Percentiles rank a stretch among this genome's conserved stretches.
Conservation (phyloP, 2,797 vertebrate genomes). For the Macrochelys suwanniensis region DNA sequence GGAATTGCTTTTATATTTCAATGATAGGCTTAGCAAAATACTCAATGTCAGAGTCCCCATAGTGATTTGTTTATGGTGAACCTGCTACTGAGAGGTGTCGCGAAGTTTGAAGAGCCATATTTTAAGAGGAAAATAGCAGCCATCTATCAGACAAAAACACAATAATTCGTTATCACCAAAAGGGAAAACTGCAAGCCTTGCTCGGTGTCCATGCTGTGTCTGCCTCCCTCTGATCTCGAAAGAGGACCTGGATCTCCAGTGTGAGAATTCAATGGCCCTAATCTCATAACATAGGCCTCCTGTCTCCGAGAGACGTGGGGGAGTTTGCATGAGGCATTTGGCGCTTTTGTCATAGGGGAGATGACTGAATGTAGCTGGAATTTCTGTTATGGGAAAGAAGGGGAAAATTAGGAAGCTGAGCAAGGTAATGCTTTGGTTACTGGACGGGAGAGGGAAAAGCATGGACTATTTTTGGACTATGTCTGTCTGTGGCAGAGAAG, state of each 20-base stretch:
- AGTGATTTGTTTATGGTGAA: not conserved
- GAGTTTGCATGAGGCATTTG: not conserved
- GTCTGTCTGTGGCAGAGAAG: not conserved
- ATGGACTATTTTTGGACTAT: not conserved
- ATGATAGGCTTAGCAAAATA: constrained; percentile 19
- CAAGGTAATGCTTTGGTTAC: not conserved
- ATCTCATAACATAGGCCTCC: not conserved
- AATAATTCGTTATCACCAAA: not conserved
- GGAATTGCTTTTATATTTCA: constrained; percentile 35
- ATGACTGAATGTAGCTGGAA: not conserved
- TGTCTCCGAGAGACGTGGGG: too few species aligned
- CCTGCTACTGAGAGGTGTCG: not conserved
- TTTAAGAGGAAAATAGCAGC: not conserved
- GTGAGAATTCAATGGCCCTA: not conserved
- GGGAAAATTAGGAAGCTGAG: not conserved
- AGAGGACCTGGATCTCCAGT: not conserved
- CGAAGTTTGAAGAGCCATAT: not conserved
- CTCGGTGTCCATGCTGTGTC: not conserved
- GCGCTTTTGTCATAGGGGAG: not conserved
- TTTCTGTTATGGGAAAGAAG: not conserved
- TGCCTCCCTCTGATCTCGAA: not conserved
- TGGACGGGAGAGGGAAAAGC: not conserved
- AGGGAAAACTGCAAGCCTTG: not conserved
- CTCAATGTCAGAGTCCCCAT: not conserved
- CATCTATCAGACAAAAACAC: not conserved